phyloP scores from a whole-genome alignment of 1,140 invertebrate species.

The Periplaneta americana region DNA sequence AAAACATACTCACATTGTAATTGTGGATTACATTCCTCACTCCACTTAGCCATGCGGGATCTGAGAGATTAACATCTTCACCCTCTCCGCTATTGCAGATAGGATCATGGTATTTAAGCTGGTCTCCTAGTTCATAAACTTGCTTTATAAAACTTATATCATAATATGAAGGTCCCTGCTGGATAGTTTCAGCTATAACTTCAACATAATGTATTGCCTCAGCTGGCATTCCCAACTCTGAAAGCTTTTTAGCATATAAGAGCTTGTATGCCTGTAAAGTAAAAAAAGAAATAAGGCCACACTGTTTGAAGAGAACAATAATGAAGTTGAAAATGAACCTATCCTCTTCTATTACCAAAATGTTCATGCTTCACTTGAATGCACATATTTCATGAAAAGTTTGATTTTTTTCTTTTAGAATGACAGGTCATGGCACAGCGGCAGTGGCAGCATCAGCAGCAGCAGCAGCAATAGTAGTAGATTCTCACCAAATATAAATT shows the following conservation, averaged over 20 bases:
- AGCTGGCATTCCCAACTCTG: constrained; percentile 70
- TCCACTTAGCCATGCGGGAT: constrained; percentile 22
- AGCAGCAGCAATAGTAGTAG: too few relatives aligned
- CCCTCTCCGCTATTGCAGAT: constrained; percentile 41
- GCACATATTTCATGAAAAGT: neutral
- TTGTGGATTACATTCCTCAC: constrained; percentile 1
- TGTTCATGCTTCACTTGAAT: neutral
- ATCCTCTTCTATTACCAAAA: neutral
- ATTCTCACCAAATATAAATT: neutral
- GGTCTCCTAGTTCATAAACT: constrained; percentile 59
- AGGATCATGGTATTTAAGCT: constrained; percentile 78
- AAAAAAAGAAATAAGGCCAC: constrained; percentile 10
- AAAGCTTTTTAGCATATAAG: constrained; percentile 56
- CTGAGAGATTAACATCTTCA: constrained; percentile 21
- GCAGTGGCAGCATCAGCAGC: too few relatives aligned
- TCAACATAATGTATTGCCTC: constrained; percentile 80
- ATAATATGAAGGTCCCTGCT: constrained; percentile 47
- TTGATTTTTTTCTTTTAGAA: neutral
- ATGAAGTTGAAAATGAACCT: neutral
- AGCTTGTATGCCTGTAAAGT: constrained; percentile 61
- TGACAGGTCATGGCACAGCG: neutral
- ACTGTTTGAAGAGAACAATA: neutral
- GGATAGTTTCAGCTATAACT: constrained; percentile 56
- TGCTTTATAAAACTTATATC: constrained; percentile 53
- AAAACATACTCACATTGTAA: neutral